Evolutionary conservation across 2,113 vertebrate genomes (phyloP).

Genomic region (Gavia stellata): DNA sequence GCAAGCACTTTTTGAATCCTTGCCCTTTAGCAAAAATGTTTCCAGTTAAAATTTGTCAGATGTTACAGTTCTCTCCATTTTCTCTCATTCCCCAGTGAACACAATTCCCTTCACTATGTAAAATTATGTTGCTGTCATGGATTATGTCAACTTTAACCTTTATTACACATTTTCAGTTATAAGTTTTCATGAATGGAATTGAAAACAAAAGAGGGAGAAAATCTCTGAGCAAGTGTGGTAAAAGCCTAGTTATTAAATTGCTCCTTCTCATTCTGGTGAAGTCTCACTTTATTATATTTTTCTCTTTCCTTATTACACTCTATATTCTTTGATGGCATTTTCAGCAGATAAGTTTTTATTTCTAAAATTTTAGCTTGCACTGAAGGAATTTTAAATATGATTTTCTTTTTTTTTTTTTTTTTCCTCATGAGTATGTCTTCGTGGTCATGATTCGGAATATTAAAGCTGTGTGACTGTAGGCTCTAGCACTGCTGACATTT

Average conservation of each 20-base stretch:
- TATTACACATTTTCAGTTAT: neutral
- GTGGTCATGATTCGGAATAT: neutral
- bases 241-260: neutral
- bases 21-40: constrained; percentile 12
- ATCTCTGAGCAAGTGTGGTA: neutral
- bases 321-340: neutral
- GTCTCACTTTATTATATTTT: neutral
- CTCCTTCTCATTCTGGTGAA: neutral
- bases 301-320: neutral
- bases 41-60: neutral
- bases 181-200: neutral
- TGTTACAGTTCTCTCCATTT: neutral
- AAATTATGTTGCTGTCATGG: neutral
- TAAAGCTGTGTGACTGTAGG: neutral
- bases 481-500: neutral
- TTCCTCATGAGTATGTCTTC: neutral
- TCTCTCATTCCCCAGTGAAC: neutral
- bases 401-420: neutral
- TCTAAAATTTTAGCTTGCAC: neutral
- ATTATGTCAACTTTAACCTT: constrained; percentile 38
- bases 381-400: neutral
- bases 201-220: constrained; percentile 33
- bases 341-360: neutral
- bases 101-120: neutral
- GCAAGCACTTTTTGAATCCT: neutral